phyloP scores from a whole-genome alignment of 2,113 vertebrate species.

The Cheirogaleus medius region DNA sequence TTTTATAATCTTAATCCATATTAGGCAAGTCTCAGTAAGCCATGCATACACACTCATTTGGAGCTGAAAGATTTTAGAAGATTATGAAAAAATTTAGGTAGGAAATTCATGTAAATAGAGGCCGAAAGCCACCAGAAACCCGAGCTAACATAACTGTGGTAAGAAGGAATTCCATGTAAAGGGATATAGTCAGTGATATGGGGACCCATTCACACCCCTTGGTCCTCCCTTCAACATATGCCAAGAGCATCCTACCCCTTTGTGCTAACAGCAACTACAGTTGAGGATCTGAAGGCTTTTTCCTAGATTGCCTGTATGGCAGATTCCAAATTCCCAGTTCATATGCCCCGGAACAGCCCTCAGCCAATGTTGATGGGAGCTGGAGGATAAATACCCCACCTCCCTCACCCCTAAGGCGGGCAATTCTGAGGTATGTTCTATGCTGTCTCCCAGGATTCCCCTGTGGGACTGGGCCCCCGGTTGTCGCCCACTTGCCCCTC shows the following conservation, averaged over 20 bases:
- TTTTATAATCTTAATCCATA: neutral
- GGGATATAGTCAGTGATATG: neutral
- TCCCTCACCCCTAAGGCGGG: neutral
- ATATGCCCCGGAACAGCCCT: neutral
- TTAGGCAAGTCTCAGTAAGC: neutral
- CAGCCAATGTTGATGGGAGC: neutral
- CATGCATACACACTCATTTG: neutral
- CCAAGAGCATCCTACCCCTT: neutral
- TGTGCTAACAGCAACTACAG: neutral
- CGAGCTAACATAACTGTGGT: neutral
- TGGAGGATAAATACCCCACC: neutral
- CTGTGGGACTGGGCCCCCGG: neutral
- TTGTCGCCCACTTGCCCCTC: neutral
- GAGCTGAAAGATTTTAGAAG: neutral
- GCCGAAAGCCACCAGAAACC: neutral
- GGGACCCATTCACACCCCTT: neutral
- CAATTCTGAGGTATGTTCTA: neutral
- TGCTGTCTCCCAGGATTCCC: neutral
- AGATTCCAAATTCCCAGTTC: neutral
- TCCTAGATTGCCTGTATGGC: neutral
- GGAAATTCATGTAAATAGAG: neutral
- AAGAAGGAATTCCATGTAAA: neutral
- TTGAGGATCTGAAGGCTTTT: neutral
- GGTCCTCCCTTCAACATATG: neutral
- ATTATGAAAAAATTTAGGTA: neutral